phyloP scores from a whole-genome alignment of 2,113 vertebrate genomes.

The Toxostoma redivivum region DNA sequence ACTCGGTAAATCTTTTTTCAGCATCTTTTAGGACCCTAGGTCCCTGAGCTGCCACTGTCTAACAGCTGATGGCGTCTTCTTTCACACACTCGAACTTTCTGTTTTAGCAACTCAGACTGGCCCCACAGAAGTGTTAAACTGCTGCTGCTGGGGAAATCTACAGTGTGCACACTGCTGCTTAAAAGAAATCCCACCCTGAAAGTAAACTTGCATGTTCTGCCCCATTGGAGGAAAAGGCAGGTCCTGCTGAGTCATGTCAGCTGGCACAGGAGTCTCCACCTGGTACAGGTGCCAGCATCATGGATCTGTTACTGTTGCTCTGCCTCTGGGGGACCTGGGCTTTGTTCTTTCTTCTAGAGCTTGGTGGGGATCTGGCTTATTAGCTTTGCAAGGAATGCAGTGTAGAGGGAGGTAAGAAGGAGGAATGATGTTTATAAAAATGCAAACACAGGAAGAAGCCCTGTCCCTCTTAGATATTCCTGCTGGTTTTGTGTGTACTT shows the following conservation, averaged over 20 bases:
- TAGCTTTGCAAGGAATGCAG: neutral
- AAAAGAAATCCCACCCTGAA: slow-evolving; percentile 21
- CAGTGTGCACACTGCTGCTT: neutral
- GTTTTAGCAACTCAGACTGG: neutral
- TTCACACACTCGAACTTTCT: neutral
- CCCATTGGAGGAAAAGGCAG: neutral
- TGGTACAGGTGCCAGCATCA: rapidly evolving
- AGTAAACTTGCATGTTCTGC: slow-evolving; percentile 28
- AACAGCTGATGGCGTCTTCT: neutral
- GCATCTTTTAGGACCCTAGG: neutral
- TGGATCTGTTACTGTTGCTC: neutral
- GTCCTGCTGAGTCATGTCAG: neutral
- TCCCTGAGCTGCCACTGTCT: neutral
- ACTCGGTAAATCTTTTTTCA: rapidly evolving
- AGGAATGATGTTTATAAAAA: neutral
- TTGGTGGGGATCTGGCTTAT: neutral
- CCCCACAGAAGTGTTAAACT: neutral
- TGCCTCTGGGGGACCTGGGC: neutral
- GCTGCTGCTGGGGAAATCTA: neutral
- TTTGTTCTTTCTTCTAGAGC: neutral
- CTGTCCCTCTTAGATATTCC: neutral
- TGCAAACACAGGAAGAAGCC: neutral
- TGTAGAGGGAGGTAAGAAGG: neutral
- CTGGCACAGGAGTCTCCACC: neutral
- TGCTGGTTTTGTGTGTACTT: neutral